Conservation (phyloP, 2,113 vertebrate genomes). For the Xyliphius kryptos region DNA sequence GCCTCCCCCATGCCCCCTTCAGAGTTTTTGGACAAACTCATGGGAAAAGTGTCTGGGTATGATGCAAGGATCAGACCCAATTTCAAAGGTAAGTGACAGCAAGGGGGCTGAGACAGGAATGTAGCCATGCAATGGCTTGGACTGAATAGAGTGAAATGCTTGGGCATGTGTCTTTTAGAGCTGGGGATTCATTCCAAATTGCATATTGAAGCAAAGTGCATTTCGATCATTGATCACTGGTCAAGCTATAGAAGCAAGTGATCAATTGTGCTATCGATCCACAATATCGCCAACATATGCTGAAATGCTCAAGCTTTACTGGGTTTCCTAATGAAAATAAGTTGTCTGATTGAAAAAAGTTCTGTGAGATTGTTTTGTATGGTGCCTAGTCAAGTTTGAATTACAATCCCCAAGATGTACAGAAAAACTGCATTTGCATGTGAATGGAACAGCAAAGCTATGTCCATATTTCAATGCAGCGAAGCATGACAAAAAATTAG, state of each 20-base stretch:
- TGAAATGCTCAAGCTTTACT: constrained; percentile 32
- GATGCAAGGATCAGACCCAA: constrained; percentile 97
- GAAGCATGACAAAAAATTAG: constrained; percentile 24
- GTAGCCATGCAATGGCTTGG: constrained; percentile 51
- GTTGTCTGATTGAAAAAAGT: not conserved
- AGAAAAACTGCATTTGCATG: constrained; percentile 27
- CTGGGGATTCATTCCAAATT: constrained; percentile 25
- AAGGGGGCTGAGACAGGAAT: constrained; percentile 58
- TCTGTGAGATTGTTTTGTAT: not conserved
- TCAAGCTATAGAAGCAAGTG: constrained; percentile 21
- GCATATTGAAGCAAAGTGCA: constrained; percentile 29
- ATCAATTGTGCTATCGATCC: constrained; percentile 36
- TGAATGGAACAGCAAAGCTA: constrained; percentile 30
- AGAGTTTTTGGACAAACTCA: constrained; percentile 96
- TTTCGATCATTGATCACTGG: constrained; percentile 24
- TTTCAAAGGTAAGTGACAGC: constrained; percentile 86
- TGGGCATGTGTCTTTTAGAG: constrained; percentile 29
- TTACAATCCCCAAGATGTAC: no score
- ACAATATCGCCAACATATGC: constrained; percentile 26
- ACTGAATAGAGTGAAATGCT: constrained; percentile 29
- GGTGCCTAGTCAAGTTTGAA: constrained; percentile 32
- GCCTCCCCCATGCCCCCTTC: constrained; percentile 91
- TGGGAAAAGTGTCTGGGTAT: constrained; percentile 96
- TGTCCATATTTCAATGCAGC: constrained; percentile 20
- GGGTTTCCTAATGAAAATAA: constrained; percentile 14